Base-by-base conservation (phyloP, 2,888 invertebrate species). In the Druceiella hillmani region DNA sequence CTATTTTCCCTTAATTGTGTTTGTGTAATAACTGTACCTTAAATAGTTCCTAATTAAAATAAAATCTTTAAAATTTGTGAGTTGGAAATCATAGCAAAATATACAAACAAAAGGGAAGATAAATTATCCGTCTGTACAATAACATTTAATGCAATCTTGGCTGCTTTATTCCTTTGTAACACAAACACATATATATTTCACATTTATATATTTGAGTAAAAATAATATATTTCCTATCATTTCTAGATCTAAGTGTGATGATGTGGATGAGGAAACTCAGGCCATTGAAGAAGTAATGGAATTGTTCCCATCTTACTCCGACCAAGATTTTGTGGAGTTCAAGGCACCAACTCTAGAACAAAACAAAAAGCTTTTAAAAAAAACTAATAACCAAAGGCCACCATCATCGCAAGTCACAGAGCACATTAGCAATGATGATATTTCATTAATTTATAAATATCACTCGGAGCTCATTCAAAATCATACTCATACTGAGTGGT, bases 241-340 rank as follows among this genome's bases (percentile, higher is more conserved):
- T 57, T 52, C 29, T 33, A 78, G 77, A 54, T 77, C 78, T 0
- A 78, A 77, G 59, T 81, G 80, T 36, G 76, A 78, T 49, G 74
- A 76, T 12, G 75, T 80, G 53, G 73, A 81, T 12, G 87, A 87
- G 52, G 84, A 85, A 44, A 75, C 81, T 11, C 68, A 78, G 40
- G 76, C 78, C 1, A 58, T 71, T 11, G 62, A 74, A 36, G 84
- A 87, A 62, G 76, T 87, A 38, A 66, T 74, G 44, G 69, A 78
- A 53, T 66, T 84, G 54, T 88, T 88, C 54, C 86, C 86, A 0
- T 81, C 78, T 0, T 75, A 74, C 48, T 68, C 79, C 0, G 79
- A 81, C 3, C 58, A 66, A 30, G 87, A 88, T 56, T 88, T 87
- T 58, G 64, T 71, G 0, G 86, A 87, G 45, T 76, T 87, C 61